Conservation (phyloP, 1,140 invertebrate species). For the Brachystomella parvula region DNA sequence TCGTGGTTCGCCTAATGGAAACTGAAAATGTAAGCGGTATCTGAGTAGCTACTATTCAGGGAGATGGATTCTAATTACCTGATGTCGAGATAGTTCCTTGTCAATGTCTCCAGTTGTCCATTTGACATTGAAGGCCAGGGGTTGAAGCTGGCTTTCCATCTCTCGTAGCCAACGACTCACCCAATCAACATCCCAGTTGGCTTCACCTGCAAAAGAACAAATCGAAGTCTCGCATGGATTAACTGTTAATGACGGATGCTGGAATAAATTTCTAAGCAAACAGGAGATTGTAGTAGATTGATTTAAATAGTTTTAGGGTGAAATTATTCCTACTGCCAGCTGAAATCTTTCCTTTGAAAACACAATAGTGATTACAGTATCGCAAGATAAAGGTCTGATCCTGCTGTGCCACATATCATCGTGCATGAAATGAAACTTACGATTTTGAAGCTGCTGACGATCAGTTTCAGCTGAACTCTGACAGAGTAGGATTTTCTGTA, state of each 20-base stretch:
- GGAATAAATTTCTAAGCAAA: background rate
- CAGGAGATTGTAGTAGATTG: background rate
- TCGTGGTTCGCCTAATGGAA: background rate
- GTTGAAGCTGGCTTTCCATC: slow-evolving; percentile 35
- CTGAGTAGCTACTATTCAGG: background rate
- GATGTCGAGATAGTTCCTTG: slow-evolving; percentile 24
- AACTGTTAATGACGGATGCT: too few species aligned
- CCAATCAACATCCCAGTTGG: slow-evolving; percentile 28
- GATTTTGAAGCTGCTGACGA: background rate
- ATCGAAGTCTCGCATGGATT: too few species aligned
- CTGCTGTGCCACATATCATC: too few species aligned
- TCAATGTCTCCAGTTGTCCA: slow-evolving; percentile 28
- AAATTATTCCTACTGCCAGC: background rate
- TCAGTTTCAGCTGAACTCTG: background rate
- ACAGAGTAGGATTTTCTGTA: slow-evolving; percentile 29
- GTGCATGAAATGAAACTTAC: background rate
- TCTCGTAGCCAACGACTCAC: slow-evolving; percentile 30
- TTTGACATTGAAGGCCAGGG: slow-evolving; percentile 29
- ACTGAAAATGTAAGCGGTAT: background rate
- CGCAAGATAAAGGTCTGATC: background rate
- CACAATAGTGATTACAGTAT: background rate
- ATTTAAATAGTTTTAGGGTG: background rate
- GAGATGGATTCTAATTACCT: slow-evolving; percentile 21
- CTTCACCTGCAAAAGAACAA: slow-evolving; percentile 7
- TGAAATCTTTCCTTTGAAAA: background rate